Base-by-base conservation (phyloP, 2,888 invertebrate species). In the Apomyelois bistriatella region DNA sequence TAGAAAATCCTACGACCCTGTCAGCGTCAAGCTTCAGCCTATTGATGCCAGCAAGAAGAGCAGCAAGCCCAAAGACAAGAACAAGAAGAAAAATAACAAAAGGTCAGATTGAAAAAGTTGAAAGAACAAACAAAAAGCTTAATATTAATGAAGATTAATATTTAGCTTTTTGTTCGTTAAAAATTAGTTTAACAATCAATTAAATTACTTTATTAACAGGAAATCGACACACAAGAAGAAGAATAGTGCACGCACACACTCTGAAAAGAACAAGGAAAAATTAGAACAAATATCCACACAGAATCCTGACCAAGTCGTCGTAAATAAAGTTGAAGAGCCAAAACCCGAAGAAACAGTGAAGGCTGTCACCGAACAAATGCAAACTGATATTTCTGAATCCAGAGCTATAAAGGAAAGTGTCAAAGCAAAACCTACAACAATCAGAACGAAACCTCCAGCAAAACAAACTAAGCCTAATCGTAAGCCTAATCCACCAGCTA, bases 1-100 rank as follows among this genome's bases (percentile, higher is more conserved):
- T 60, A 92, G 94, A 48, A 92, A 93, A 59, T 95, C 95, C 48
- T 97, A 96, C 81, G 96, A 97, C 75, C 96, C 96, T 0, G 96
- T 97, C 54, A 94, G 94, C 61, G 96, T 97, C 0, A 94, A 94
- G 70, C 81, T 95, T 32, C 92, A 93, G 59, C 91, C 91, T 0
- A 91, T 90, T 9, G 82, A 91, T 16, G 90, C 86, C 8, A 89
- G 82, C 59, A 93, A 93, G 68, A 91, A 91, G 55, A 89, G 67
- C 46, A 83, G 82, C 4, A 92, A 91, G 56, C 87, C 90, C 5
- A 91, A 91, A 66, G 51, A 43, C 43, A 52, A 43, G 28, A 51
- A 51, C 53, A 91, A 87, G 68, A 88, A 71, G 22, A 76, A 85
- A 57, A 69, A 76, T 0, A 83, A 77, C 41, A 84, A 88, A 62